Evolutionary conservation across 2,888 invertebrate species (phyloP), one percentile per base, ranked within the genome.

Genomic region (Galerucella nymphaeae): DNA sequence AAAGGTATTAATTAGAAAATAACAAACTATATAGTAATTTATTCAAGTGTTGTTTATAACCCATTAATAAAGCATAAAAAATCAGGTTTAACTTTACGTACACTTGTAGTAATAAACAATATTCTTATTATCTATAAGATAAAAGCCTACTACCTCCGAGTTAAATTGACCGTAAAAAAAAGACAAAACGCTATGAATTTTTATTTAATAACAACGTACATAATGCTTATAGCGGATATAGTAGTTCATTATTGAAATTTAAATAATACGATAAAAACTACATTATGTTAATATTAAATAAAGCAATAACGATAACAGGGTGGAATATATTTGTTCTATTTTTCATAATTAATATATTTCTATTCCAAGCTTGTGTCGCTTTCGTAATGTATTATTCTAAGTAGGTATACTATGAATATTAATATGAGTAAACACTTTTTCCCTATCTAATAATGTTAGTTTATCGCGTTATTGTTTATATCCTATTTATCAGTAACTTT

Each of bases 271-370:
- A 78, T 78, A 78, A 78, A 75, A 53, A 72, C 41, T 13, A 55
- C 62, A 69, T 62, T 38, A 62, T 50, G 62, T 69, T 50, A 62
- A 68, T 45, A 23, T 20, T 18, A 68, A 68, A 45, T 14, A 59
- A 62, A 42, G 61, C 42, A 13, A 42, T 16, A 42, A 42, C 23
- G 61, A 62, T 62, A 61, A 61, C 42, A 45, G 20, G 18, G 20
- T 9, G 68, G 66, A 71, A 70, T 70, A 62, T 42, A 62, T 62
- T 62, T 74, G 71, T 62, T 55, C 75, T 80, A 75, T 74, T 82
- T 82, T 81, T 80, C 81, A 82, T 82, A 82, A 82, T 81, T 80
- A 75, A 75, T 79, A 77, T 76, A 80, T 81, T 81, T 79, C 79
- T 77, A 81, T 81, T 80, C 81, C 61, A 66, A 75, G 76, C 79